Evolutionary conservation across 2,888 invertebrate species (phyloP), one percentile per base, ranked within the genome.

Genomic region (Scaptomyza flava): DNA sequence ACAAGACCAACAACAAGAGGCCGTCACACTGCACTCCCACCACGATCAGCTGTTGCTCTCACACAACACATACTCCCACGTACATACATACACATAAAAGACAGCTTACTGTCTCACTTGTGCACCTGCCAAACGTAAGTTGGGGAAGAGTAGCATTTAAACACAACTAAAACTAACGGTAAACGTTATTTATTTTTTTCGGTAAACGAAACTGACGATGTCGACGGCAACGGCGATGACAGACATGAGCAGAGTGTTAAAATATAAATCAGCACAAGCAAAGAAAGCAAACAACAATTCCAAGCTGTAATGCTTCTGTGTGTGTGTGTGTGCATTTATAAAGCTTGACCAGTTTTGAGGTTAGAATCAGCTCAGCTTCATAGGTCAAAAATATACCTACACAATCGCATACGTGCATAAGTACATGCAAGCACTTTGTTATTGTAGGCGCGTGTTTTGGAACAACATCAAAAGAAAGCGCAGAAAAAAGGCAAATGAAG

Each of bases 41-140:
- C 67, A 69, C 54, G 68, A 79, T 83, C 74, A 83, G 87, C 84
- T 86, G 87, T 83, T 81, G 81, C 70, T 79, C 76, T 74, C 75
- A 54, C 65, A 67, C 68, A 57, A 46, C 59, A 52, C 33, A 65
- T 47, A 59, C 70, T 46, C 57, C 53, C 45, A 58, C 78, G 50
- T 61, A 65, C 14, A 53, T 58, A 52, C 9, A 51, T 7, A 45
- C 46, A 43, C 42, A 45, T 30, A 59, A 38, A 17, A 48, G n/a
- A 41, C 14, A 63, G 46, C 51, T 30, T 48, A 57, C 64, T 58
- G 34, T 81, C 74, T 66, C 75, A 47, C 67, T 77, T 68, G 63
- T 70, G 60, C 78, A 68, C 70, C 67, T 79, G 68, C 41, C 52
- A 70, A 65, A 65, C 12, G 46, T 48, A 8, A 45, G 23, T 3